These are phyloP conservation scores for Philotrypesis tridentata DNA, from an alignment of 1,140 invertebrate species.

Conservation along the genomic window DNA sequence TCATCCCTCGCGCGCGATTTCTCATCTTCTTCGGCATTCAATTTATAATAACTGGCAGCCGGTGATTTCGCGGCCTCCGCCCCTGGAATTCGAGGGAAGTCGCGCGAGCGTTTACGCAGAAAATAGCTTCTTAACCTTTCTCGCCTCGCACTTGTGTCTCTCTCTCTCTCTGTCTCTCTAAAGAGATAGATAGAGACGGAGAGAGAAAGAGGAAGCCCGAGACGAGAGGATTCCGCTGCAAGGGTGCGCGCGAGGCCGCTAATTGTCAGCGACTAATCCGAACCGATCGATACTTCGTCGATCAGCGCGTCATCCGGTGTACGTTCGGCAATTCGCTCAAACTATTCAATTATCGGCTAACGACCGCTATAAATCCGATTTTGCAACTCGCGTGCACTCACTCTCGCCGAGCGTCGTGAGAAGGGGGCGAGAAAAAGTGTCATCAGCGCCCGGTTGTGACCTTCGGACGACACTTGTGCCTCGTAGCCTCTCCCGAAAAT, in stretches of 20 bases:
- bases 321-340: too few species aligned
- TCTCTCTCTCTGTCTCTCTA: too few species aligned
- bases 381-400: too few species aligned
- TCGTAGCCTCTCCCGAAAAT: neutral
- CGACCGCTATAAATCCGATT: too few species aligned
- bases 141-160: conserved; percentile 18
- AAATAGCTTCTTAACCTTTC: conserved; percentile 64
- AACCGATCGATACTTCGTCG: conserved; percentile 1
- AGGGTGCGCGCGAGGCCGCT: conserved; percentile 6
- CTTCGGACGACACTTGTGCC: too few species aligned
- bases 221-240: neutral
- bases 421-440: too few species aligned
- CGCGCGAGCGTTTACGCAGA: conserved; percentile 65
- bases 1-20: conserved; percentile 56
- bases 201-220: neutral
- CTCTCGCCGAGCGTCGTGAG: too few species aligned
- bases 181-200: too few species aligned
- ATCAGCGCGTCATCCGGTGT: too few species aligned
- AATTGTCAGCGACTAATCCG: conserved; percentile 21
- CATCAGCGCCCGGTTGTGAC: neutral
- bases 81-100: conserved; percentile 50
- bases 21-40: conserved; percentile 67
- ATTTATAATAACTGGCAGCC: conserved; percentile 67
- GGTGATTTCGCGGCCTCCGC: conserved; percentile 60
- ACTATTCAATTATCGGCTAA: too few species aligned